Conservation (phyloP, 2,888 invertebrate species). For the Ormyrus thymus region DNA sequence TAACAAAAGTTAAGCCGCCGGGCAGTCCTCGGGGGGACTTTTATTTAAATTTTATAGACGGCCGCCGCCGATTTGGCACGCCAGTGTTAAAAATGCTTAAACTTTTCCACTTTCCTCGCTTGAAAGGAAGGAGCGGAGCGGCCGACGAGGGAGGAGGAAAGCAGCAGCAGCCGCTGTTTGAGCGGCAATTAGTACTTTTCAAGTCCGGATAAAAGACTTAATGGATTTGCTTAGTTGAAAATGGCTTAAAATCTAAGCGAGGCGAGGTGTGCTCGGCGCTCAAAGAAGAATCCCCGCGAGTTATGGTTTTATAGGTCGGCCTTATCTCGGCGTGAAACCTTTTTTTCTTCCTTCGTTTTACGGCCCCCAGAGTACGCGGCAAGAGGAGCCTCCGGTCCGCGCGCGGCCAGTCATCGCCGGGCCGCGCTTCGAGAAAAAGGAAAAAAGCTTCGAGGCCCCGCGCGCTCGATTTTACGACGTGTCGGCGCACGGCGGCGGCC, state of each 20-base stretch:
- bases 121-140: background rate
- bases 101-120: background rate
- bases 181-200: conserved; percentile 51
- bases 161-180: conserved; percentile 41
- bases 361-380: conserved; percentile 10
- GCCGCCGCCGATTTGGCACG: conserved; percentile 10
- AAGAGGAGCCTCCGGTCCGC: conserved; percentile 4
- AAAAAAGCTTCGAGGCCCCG: conserved; percentile 23
- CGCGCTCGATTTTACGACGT: conserved; percentile 69
- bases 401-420: conserved; percentile 45
- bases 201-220: conserved; percentile 48
- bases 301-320: conserved; percentile 55
- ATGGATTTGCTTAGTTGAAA: conserved; percentile 52
- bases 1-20: background rate
- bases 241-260: conserved; percentile 29
- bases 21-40: background rate
- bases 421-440: conserved; percentile 53
- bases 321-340: conserved; percentile 49
- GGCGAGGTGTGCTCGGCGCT: background rate
- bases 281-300: conserved; percentile 18
- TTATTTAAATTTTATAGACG: background rate
- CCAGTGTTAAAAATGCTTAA: conserved; percentile 17
- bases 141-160: background rate
- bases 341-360: conserved; percentile 31
- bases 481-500: conserved; percentile 70